phyloP scores from a whole-genome alignment of 2,888 invertebrate genomes.

The Drosophila gaucha region DNA sequence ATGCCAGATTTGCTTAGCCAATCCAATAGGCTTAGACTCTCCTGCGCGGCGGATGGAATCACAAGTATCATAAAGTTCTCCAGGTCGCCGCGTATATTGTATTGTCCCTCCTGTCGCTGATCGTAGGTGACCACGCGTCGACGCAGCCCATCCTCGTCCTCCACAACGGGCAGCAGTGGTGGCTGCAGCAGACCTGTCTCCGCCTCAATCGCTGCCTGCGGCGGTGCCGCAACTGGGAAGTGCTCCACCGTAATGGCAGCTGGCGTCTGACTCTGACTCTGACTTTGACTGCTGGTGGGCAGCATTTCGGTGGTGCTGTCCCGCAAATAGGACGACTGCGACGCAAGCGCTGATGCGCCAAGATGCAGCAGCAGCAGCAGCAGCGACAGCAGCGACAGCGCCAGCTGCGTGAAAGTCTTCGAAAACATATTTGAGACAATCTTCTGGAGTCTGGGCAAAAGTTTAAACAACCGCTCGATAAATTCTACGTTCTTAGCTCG shows the following conservation, averaged over 20 bases:
- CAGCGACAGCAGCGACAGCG: constrained; percentile 31
- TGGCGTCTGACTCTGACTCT: constrained; percentile 7
- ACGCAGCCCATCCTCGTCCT: constrained; percentile 48
- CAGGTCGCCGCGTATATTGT: constrained; percentile 90
- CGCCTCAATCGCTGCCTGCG: constrained; percentile 23
- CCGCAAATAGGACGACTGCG: constrained; percentile 19
- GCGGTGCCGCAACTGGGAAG: constrained; percentile 53
- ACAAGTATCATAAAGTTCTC: constrained; percentile 90
- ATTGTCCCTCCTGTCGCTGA: constrained; percentile 91
- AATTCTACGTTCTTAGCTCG: constrained; percentile 70
- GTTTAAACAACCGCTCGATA: constrained; percentile 22
- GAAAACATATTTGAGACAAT: constrained; percentile 39
- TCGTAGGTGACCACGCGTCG: constrained; percentile 84
- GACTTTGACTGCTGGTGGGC: constrained; percentile 10
- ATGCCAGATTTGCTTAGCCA: constrained; percentile 77
- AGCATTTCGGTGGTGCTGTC: constrained; percentile 27
- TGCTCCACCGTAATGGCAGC: constrained; percentile 46
- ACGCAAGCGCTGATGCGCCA: constrained; percentile 22
- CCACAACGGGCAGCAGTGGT: constrained; percentile 36
- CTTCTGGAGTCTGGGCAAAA: not conserved
- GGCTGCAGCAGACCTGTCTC: constrained; percentile 45
- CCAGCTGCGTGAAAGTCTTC: constrained; percentile 53
- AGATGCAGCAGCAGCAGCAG: constrained; percentile 31
- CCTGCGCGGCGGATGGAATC: constrained; percentile 85
- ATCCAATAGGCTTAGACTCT: constrained; percentile 77